These are phyloP conservation scores for Cebuella pygmaea DNA, from an alignment of 2,797 vertebrate genomes.

Conservation along the genomic window DNA sequence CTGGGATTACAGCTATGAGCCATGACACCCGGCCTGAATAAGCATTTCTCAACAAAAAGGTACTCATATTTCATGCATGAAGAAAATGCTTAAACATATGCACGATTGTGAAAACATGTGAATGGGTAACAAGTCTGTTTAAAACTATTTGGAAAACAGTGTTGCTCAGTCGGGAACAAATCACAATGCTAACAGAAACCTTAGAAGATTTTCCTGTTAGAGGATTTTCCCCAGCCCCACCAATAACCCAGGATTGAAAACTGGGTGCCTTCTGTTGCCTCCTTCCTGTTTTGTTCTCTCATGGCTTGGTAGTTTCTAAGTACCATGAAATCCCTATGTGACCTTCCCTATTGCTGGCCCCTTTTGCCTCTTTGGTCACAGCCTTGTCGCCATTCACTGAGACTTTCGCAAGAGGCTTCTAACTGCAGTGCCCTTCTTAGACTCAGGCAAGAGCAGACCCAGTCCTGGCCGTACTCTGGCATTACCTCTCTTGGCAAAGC, in stretches of 20 bases:
- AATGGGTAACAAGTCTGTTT: not conserved
- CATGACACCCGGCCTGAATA: not conserved
- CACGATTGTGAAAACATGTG: not conserved
- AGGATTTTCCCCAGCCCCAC: not conserved
- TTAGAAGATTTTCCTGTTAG: not conserved
- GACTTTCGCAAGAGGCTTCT: not conserved
- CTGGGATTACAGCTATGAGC: not conserved
- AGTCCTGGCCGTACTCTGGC: not conserved
- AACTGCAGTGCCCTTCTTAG: not conserved
- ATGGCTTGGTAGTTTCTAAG: not conserved
- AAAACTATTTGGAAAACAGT: slow-evolving; percentile 27
- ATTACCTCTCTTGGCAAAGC: not conserved
- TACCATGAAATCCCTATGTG: not conserved
- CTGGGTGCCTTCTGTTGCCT: not conserved
- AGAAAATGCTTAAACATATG: not conserved
- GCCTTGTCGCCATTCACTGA: not conserved
- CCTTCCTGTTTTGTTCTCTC: not conserved
- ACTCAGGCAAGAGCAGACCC: not conserved
- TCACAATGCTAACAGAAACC: not conserved
- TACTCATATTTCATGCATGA: not conserved
- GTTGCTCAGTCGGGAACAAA: not conserved
- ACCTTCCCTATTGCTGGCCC: not conserved
- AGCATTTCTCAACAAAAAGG: not conserved
- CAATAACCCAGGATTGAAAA: not conserved
- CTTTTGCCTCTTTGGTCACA: not conserved